These are phyloP conservation scores for Nothoprocta pentlandii DNA, from an alignment of 2,113 vertebrate genomes.

Conservation along the genomic window DNA sequence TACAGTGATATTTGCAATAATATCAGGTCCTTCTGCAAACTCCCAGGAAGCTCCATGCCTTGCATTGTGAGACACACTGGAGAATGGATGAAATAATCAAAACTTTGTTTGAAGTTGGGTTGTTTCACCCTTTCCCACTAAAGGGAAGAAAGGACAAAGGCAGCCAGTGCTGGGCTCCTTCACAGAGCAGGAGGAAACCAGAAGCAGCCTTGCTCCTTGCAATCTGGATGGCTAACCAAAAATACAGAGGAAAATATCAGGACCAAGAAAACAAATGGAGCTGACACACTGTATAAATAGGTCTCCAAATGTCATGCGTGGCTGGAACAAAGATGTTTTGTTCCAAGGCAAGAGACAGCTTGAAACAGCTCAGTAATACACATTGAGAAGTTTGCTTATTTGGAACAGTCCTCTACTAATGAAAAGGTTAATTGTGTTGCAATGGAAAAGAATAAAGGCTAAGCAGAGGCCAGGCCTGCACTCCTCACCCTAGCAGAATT, in stretches of 20 bases:
- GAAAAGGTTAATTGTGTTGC: constrained; percentile 74
- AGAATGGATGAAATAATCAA: background rate
- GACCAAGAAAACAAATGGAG: constrained; percentile 67
- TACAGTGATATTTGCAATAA: background rate
- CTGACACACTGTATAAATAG: constrained; percentile 72
- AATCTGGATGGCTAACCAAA: constrained; percentile 23
- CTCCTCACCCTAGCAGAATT: constrained; percentile 53
- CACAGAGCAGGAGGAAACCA: background rate
- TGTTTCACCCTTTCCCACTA: background rate
- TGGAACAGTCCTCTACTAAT: constrained; percentile 63
- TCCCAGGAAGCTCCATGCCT: rapidly evolving
- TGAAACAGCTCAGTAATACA: constrained; percentile 58
- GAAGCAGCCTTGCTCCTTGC: background rate
- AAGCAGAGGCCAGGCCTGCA: constrained; percentile 37
- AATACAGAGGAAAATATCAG: constrained; percentile 64
- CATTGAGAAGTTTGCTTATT: constrained; percentile 62
- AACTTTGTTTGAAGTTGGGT: background rate
- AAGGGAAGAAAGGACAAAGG: background rate
- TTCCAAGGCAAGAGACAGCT: constrained; percentile 60
- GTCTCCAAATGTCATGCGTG: constrained; percentile 70
- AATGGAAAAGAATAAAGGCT: constrained; percentile 59
- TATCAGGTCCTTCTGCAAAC: background rate
- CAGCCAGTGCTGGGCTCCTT: background rate
- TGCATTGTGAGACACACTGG: background rate
- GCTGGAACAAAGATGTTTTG: constrained; percentile 69